Percentiles rank a stretch among this genome's conserved stretches.
Conservation (phyloP, 2,888 invertebrate species). For the Choreutis nemorana region DNA sequence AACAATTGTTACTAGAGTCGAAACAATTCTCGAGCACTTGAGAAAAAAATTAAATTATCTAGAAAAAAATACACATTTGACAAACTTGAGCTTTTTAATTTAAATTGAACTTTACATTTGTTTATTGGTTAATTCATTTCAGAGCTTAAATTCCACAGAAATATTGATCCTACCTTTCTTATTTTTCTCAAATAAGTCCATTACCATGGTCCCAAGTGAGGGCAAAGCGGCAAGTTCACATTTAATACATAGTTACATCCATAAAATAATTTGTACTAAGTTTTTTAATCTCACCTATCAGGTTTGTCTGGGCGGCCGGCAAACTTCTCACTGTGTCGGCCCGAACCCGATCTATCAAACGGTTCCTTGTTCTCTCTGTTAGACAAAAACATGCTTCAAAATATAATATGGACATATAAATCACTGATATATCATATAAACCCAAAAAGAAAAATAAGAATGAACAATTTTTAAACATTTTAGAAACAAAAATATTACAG, state of each 20-base stretch:
- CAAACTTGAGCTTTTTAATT: too few relatives aligned
- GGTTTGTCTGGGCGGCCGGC: slow-evolving; percentile 24
- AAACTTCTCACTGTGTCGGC: slow-evolving; percentile 48
- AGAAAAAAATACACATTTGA: too few relatives aligned
- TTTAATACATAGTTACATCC: not conserved
- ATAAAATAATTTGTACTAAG: not conserved
- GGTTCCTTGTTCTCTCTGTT: slow-evolving; percentile 42
- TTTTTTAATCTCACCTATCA: slow-evolving; percentile 19
- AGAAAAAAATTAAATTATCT: too few relatives aligned
- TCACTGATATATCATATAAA: not conserved
- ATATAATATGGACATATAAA: not conserved
- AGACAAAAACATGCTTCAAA: too few relatives aligned
- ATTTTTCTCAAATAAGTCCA: too few relatives aligned
- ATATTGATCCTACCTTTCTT: too few relatives aligned
- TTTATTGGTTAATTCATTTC: too few relatives aligned
- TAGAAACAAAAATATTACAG: not conserved
- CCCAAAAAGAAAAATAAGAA: not conserved
- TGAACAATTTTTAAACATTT: not conserved
- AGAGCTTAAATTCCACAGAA: too few relatives aligned
- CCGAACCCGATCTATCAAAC: slow-evolving; percentile 46
- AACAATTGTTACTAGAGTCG: too few relatives aligned
- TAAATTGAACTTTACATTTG: too few relatives aligned
- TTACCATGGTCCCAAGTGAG: too few relatives aligned
- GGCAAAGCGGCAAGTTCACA: slow-evolving; percentile 2
- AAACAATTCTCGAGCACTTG: too few relatives aligned